Evolutionary conservation across 2,113 vertebrate genomes (phyloP).

Genomic region (Sciurus niger): DNA sequence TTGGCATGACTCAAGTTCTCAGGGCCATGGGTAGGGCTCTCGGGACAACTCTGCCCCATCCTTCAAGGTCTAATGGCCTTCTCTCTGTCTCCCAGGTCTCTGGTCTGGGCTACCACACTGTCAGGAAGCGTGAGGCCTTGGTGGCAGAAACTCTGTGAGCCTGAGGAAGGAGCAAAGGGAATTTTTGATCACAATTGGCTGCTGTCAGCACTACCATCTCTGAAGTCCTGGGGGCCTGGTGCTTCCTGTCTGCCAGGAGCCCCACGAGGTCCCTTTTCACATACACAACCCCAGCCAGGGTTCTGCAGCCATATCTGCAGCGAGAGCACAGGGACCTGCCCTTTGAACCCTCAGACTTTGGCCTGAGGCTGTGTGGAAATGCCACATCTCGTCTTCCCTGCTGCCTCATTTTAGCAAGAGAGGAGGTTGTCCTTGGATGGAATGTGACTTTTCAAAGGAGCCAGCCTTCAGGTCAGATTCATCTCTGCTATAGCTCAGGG

Average conservation of each 20-base stretch:
- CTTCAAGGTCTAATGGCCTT: not conserved
- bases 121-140: not conserved
- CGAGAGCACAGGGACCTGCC: rapidly evolving
- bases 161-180: slow-evolving; percentile 80
- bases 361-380: not conserved
- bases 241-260: slow-evolving; percentile 1
- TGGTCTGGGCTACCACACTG: not conserved
- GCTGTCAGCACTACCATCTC: slow-evolving; percentile 48
- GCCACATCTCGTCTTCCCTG: rapidly evolving
- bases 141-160: not conserved
- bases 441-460: not conserved
- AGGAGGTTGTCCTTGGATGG: not conserved
- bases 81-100: not conserved
- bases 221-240: slow-evolving; percentile 59
- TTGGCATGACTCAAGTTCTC: not conserved
- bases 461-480: not conserved
- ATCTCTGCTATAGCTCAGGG: rapidly evolving
- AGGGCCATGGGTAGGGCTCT: not conserved
- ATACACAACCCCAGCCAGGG: not conserved
- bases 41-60: not conserved
- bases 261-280: not conserved
- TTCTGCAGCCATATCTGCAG: not conserved
- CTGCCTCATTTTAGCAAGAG: not conserved
- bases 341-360: not conserved
- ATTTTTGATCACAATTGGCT: slow-evolving; percentile 87